phyloP scores from a whole-genome alignment of 2,888 invertebrate genomes.

The Drosophila borealis region DNA sequence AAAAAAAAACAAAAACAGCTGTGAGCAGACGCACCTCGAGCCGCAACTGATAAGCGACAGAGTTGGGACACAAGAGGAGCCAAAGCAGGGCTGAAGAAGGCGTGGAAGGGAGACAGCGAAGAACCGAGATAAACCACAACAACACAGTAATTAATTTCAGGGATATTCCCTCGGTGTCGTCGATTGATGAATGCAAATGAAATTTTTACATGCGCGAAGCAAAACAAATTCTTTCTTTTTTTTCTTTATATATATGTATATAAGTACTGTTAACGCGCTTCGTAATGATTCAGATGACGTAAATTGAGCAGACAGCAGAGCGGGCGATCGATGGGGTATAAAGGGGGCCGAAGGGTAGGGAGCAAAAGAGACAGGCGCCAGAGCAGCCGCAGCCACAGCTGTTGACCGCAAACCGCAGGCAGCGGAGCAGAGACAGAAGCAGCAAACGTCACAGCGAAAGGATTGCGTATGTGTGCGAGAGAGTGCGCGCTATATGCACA shows the following conservation, averaged over 20 bases:
- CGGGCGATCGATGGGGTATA: neutral
- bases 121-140: constrained; percentile 2
- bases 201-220: constrained; percentile 50
- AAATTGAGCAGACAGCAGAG: constrained; percentile 15
- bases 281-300: constrained; percentile 56
- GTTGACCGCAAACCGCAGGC: constrained; percentile 61
- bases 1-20: constrained; percentile 11
- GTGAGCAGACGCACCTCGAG: constrained; percentile 29
- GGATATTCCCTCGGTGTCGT: constrained; percentile 19
- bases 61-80: neutral
- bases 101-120: neutral
- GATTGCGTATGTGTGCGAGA: constrained; percentile 45
- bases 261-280: constrained; percentile 48
- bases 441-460: constrained; percentile 56
- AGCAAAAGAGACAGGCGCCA: constrained; percentile 40
- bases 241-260: constrained; percentile 22
- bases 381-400: constrained; percentile 44
- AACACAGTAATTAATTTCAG: constrained; percentile 71
- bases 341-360: neutral
- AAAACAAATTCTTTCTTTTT: constrained; percentile 27
- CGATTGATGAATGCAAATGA: constrained; percentile 72
- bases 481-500: neutral
- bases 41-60: constrained; percentile 7
- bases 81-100: neutral
- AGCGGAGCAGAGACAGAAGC: constrained; percentile 28